Evolutionary conservation across 2,797 vertebrate genomes (phyloP), one percentile per base, ranked within the genome.

Genomic region (Epinephelus awoara): DNA sequence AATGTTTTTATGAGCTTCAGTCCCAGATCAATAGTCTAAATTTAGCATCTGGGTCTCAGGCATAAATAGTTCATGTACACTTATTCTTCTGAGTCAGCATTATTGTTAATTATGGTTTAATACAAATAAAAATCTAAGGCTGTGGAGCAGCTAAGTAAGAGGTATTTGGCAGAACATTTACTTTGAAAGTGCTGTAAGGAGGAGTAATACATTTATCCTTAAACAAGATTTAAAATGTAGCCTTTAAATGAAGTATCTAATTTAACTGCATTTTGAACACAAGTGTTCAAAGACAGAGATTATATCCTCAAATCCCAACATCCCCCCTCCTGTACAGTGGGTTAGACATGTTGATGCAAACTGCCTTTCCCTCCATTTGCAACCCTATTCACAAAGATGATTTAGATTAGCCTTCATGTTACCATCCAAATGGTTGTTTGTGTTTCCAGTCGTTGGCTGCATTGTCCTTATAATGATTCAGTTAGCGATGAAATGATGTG

Each of bases 391-490:
- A 90, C 54, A 89, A 90, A 87, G 69, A 89, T 87, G 84, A 85
- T n/a, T 80, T 17, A 69, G 69, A 80, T 88, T 84, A 87, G 69
- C 25, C 14, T 34, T 23, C 1, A 7, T 12, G 67, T 91, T 80
- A 71, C 65, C 68, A 69, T 86, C 59, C 40, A 46, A 73, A 47
- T 71, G n/a, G 64, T 47, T 86, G 85, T 90, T 92, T 88, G 63
- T 88, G 69, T 73, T 80, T 55, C 42, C 46, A 65, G 38, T 52
- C 46, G 50, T 40, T 29, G 42, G n/a, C 46, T 79, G 44, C 17
- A 82, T 93, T 92, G 80, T 77, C 12, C 12, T 92, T 88, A 27
- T 88, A 93, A 95, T 90, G 50, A 63, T 27, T 78, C 85, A 84
- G 80, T 92, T 90, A 89, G 79, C 2, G 64, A 19, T 78, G 77